A percentile compares a stretch with the other conserved stretches of the same genome.
These are phyloP conservation scores for Leptinotarsa texana DNA, from an alignment of 1,140 invertebrate species.

Conservation along the genomic window DNA sequence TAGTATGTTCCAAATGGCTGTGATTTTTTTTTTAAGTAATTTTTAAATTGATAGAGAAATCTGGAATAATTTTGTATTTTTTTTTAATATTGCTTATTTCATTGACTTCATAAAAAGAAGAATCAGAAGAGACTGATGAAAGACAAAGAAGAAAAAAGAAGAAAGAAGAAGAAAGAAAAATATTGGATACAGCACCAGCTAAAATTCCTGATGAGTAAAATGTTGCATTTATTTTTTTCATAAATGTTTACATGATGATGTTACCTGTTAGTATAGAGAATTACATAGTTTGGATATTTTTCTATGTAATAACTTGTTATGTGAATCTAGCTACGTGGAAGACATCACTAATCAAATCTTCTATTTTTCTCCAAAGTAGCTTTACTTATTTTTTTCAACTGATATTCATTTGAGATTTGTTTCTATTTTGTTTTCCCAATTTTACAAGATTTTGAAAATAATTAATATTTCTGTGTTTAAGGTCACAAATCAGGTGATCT, in stretches of 20 bases:
- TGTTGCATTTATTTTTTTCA: neutral
- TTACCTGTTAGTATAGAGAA: neutral
- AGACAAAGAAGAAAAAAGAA: neutral
- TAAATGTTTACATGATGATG: neutral
- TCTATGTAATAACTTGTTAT: slow-evolving; percentile 11
- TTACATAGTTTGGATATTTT: neutral
- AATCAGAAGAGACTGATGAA: neutral
- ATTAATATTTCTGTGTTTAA: slow-evolving; percentile 18
- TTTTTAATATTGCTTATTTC: no score
- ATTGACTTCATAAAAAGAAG: neutral
- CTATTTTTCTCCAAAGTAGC: neutral
- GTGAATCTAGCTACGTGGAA: slow-evolving; percentile 27
- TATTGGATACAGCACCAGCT: neutral
- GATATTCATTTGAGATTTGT: neutral
- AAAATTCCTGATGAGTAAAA: neutral
- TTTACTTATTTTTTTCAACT: neutral
- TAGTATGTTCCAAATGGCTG: slow-evolving; percentile 14
- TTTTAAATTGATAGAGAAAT: neutral
- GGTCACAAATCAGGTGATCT: slow-evolving; percentile 13
- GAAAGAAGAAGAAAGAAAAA: neutral
- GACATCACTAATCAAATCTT: slow-evolving; percentile 16
- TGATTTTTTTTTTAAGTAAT: slow-evolving; percentile 7
- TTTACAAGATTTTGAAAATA: slow-evolving; percentile 1
- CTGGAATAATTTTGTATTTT: neutral
- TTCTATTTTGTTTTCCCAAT: neutral